phyloP scores from a whole-genome alignment of 2,113 vertebrate species.

The Calypte anna region DNA sequence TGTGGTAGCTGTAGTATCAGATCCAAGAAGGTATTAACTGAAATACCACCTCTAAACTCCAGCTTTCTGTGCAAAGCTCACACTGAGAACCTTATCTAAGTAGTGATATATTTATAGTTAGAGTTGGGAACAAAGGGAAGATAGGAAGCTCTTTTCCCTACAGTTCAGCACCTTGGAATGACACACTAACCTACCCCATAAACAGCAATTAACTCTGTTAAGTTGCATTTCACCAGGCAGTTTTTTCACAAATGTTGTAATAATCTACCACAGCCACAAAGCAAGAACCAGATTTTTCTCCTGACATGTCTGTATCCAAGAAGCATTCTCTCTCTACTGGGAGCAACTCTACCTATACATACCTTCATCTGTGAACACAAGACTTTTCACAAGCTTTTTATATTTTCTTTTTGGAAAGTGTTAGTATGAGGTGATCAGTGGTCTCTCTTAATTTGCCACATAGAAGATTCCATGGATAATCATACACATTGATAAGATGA shows the following conservation, averaged over 20 bases:
- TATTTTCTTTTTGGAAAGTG: not conserved
- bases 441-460: not conserved
- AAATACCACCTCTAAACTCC: not conserved
- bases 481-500: not conserved
- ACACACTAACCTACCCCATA: not conserved
- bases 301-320: not conserved
- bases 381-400: not conserved
- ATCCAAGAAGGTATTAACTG: not conserved
- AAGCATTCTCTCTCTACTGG: not conserved
- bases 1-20: not conserved
- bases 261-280: not conserved
- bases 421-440: not conserved
- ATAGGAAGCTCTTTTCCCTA: not conserved
- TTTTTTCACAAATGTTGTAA: not conserved
- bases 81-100: not conserved
- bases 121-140: not conserved
- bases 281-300: not conserved
- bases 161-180: rapidly evolving
- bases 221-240: not conserved
- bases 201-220: not conserved
- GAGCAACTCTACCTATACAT: not conserved
- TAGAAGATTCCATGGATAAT: not conserved
- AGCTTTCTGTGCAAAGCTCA: not conserved
- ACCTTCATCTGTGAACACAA: not conserved
- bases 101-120: not conserved